These are phyloP conservation scores for Coptodon bakossiorum DNA, from an alignment of 2,113 vertebrate species.

Conservation along the genomic window DNA sequence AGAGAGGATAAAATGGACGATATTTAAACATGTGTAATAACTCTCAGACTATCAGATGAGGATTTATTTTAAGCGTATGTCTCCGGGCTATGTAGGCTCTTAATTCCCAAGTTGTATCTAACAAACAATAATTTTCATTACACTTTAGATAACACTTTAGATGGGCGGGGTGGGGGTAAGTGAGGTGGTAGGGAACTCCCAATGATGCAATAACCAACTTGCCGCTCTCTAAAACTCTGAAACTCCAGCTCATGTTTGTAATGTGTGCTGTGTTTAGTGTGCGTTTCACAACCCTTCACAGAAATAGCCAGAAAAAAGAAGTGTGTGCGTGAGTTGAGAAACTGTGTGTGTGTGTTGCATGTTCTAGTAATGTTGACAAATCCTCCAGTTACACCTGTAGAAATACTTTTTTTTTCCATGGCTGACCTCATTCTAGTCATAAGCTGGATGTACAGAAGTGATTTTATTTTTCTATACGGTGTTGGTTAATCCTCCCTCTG, in stretches of 20 bases:
- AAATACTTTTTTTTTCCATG: neutral
- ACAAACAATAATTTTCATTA: neutral
- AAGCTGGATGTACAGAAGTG: slow-evolving; percentile 34
- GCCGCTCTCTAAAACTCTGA: neutral
- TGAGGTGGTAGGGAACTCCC: neutral
- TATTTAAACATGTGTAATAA: neutral
- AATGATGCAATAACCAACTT: neutral
- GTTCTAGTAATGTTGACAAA: neutral
- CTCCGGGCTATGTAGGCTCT: neutral
- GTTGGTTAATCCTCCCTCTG: slow-evolving; percentile 26
- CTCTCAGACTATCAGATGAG: neutral
- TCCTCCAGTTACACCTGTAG: neutral
- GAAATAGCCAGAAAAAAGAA: neutral
- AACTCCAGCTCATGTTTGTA: neutral
- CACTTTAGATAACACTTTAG: neutral
- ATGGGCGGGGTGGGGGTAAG: neutral
- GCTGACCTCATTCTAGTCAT: slow-evolving; percentile 11
- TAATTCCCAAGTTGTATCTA: neutral
- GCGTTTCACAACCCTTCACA: neutral
- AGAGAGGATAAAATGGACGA: neutral
- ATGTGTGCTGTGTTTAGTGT: neutral
- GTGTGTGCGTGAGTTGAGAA: neutral
- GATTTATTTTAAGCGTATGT: neutral
- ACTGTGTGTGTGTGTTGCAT: neutral
- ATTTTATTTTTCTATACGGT: slow-evolving; percentile 62